Base-by-base conservation (phyloP, 2,113 vertebrate genomes). In the Athene noctua region DNA sequence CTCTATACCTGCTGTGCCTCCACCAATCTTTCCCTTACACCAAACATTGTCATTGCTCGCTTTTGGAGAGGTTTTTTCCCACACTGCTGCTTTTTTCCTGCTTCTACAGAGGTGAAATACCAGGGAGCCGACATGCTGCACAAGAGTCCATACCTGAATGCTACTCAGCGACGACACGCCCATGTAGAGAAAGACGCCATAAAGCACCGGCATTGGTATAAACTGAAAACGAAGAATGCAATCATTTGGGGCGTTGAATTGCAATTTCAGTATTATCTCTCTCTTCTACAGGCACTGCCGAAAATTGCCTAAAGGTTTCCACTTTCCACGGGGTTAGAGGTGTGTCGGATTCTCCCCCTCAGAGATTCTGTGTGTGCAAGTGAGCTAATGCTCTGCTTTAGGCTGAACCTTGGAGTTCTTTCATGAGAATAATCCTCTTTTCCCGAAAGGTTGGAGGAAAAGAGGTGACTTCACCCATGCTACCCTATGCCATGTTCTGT, bases 111-210 rank as follows among this genome's bases (percentile, higher is more conserved):
- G 47, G 8, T 3, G 34, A 44, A 63, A 34, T 12, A 27, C 5
- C 44, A 34, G 40, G 49, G 22, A 54, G 12, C 44, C 10, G 15
- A 18, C 9, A 3, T 0, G 6, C 59, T 25, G 49, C 10, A 8
- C 0, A 10, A 57, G 13, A 36, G 26, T 1, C 59, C 10, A 1
- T 96, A 99, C 99, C 99, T 99, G 99, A 92, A 99, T 99, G 85
- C 99, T 99, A 96, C 98, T 98, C 49, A 99, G 98, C 11, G 99
- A 99, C 1, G 99, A 99, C 30, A 97, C 99, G 14, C 99, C 99
- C 99, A 99, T 99, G 97, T 99, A 99, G 52, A 99, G 99, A 87
- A 99, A 99, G 72, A 99, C 99, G 7, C 99, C 99, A 9, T 99
- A 99, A 34, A 99, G 98, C 57, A 99, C 99, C 0, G 99, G 99